Evolutionary conservation across 2,888 invertebrate genomes (phyloP).

Genomic region (Cosmorhoe ocellata): DNA sequence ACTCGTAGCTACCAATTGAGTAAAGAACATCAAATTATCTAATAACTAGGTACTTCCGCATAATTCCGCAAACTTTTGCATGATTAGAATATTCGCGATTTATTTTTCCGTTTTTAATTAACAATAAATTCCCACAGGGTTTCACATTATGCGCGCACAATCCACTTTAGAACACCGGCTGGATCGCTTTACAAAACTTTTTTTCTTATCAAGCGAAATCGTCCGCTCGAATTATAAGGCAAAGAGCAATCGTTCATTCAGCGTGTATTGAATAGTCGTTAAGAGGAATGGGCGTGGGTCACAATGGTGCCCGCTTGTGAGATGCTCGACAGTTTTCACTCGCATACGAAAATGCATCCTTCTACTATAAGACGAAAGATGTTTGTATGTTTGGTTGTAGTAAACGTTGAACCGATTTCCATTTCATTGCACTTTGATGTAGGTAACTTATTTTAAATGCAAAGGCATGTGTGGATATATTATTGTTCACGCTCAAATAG

Average conservation of each 20-base stretch:
- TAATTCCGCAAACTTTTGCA: too few species aligned
- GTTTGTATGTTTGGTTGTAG: too few species aligned
- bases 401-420: too few species aligned
- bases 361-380: too few species aligned
- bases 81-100: conserved; percentile 10
- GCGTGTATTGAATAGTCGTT: conserved; percentile 79
- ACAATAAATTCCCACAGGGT: conserved; percentile 55
- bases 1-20: too few species aligned
- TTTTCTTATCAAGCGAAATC: conserved; percentile 62
- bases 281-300: conserved; percentile 74
- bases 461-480: too few species aligned
- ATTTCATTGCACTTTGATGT: too few species aligned
- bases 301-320: conserved; percentile 55
- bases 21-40: too few species aligned
- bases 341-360: conserved; percentile 78
- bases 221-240: conserved; percentile 73
- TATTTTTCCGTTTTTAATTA: conserved; percentile 27
- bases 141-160: conserved; percentile 52
- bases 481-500: too few species aligned
- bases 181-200: conserved; percentile 74
- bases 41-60: too few species aligned
- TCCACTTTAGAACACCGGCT: conserved; percentile 53
- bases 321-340: conserved; percentile 76
- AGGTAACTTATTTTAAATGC: too few species aligned
- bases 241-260: conserved; percentile 81